phyloP scores from a whole-genome alignment of 2,888 invertebrate genomes.

The Pristionchus maxplancki region DNA sequence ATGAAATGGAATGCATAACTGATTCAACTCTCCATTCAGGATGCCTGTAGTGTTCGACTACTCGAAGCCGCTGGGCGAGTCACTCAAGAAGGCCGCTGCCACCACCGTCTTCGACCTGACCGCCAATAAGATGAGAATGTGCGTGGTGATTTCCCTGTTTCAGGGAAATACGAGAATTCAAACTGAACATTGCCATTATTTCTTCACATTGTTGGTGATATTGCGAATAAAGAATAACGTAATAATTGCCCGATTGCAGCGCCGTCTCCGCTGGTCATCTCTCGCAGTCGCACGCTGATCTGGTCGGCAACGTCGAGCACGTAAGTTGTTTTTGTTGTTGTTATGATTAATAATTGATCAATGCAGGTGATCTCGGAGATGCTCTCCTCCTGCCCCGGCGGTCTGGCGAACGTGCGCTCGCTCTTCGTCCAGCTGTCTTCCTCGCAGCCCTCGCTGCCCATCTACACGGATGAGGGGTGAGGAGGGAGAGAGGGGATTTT shows the following conservation, averaged over 20 bases:
- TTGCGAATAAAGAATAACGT: too few species aligned
- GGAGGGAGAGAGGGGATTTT: background rate
- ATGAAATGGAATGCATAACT: too few species aligned
- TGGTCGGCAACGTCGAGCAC: conserved; percentile 64
- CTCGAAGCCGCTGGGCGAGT: conserved; percentile 56
- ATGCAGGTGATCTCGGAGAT: conserved; percentile 59
- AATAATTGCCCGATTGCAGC: conserved; percentile 50
- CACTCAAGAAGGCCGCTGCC: conserved; percentile 55
- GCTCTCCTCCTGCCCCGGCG: conserved; percentile 67
- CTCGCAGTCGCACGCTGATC: conserved; percentile 62
- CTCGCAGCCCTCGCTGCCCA: conserved; percentile 56
- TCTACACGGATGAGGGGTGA: conserved; percentile 61
- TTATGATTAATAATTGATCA: background rate
- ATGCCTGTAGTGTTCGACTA: conserved; percentile 62
- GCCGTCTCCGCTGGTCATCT: conserved; percentile 63
- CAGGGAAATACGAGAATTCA: too few species aligned
- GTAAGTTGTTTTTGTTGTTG: conserved; percentile 39
- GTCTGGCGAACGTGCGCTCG: conserved; percentile 68
- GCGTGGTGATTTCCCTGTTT: background rate
- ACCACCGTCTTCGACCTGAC: conserved; percentile 47
- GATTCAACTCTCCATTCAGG: conserved; percentile 50
- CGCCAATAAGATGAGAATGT: conserved; percentile 42
- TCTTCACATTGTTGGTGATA: background rate
- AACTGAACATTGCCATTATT: background rate
- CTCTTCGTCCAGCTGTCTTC: conserved; percentile 59